Base-by-base conservation (phyloP, 2,113 vertebrate species). In the Takifugu bimaculatus region DNA sequence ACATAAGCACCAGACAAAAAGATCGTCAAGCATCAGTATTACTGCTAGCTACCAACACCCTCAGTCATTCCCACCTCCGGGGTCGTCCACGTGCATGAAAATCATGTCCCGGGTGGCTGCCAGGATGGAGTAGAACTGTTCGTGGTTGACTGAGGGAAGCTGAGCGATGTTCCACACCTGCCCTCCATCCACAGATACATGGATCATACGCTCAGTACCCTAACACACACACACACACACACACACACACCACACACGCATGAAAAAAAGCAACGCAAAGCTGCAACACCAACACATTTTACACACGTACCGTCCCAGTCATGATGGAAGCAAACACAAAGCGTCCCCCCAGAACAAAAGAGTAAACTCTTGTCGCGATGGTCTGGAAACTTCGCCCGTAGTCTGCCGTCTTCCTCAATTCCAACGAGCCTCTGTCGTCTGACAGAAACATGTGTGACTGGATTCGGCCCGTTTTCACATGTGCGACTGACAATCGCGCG, bases 41-140 rank as follows among this genome's bases (percentile, higher is more conserved):
- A 7, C 27, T 12, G 12, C 7, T 11, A 10, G 35, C 9, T 11
- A 9, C 11, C 35, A 1, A 1, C 35, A 9, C 11, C 35, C 35
- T 39, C 35, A 39, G 35, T 10, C 35, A 39, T 11, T 39, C 35
- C 35, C 45, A 98, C 96, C 94, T 43, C 94, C 94, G 0, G 93
- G 93, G 50, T 95, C 94, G 29, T 97, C 96, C 44, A 98, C 95
- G 4, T 97, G 96, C 93, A 98, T 97, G 86, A 98, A 96, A 1
- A 98, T 92, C 93, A 98, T 91, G 85, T 97, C 93, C 3, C 94
- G 90, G 49, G 90, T 94, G 28, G 94, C 94, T 13, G 94, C 87
- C 68, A 98, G 87, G 79, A 98, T 95, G 56, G 95, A 98, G 71
- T 98, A 98, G 68, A 98, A 98, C 56, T 97, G 96, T 54, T 97